Conservation (phyloP, 2,113 vertebrate species). For the Sialia sialis region DNA sequence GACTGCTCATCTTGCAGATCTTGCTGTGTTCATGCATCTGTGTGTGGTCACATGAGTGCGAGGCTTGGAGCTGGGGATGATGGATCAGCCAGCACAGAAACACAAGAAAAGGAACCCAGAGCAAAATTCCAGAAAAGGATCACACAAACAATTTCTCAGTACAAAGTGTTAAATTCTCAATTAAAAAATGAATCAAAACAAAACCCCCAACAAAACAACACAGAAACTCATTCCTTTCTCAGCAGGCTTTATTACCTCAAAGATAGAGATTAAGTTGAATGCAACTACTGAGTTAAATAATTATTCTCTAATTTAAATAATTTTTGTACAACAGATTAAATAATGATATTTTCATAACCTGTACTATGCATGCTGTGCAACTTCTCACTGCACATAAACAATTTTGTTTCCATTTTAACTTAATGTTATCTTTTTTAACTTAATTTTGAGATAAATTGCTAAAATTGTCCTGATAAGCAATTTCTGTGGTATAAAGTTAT, state of each 20-base stretch:
- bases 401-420: background rate
- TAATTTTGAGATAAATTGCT: background rate
- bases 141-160: background rate
- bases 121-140: background rate
- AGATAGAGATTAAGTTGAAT: background rate
- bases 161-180: background rate
- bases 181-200: background rate
- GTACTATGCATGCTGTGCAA: background rate
- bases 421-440: background rate
- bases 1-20: background rate
- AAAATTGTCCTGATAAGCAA: background rate
- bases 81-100: background rate
- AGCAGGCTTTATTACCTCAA: background rate
- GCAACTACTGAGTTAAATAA: background rate
- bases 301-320: background rate
- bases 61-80: background rate
- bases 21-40: fast-evolving
- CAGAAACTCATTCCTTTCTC: background rate
- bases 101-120: background rate
- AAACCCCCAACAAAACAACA: background rate
- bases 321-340: background rate
- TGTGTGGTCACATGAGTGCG: fast-evolving
- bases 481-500: background rate
- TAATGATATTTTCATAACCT: background rate
- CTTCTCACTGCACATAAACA: background rate